Conservation (phyloP, 2,888 invertebrate species). For the Zootermopsis nevadensis region DNA sequence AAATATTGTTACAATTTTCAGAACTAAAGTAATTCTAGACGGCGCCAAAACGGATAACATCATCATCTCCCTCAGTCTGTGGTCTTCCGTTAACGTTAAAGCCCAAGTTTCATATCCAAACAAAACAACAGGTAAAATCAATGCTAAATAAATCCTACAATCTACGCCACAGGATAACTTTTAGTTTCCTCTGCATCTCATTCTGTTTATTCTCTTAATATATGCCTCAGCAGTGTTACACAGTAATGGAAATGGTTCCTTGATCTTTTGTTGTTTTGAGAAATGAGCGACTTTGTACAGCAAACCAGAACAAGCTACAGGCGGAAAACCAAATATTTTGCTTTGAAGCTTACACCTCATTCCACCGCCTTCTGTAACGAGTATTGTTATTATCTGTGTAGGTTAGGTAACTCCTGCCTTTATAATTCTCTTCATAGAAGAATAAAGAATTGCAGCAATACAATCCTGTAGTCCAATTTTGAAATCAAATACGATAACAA, state of each 20-base stretch:
- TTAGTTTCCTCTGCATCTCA: no score
- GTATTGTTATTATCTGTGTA: neutral
- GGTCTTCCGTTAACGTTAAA: no score
- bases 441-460: neutral
- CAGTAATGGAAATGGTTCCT: neutral
- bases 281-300: neutral
- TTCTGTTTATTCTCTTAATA: no score
- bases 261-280: slow-evolving; percentile 6
- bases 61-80: no score
- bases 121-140: no score
- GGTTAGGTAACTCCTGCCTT: neutral
- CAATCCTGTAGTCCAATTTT: neutral
- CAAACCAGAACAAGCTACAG: neutral
- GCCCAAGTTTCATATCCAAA: no score
- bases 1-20: no score
- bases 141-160: no score
- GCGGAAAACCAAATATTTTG: neutral
- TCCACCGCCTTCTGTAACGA: neutral
- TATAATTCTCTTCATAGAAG: neutral
- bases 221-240: no score
- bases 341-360: neutral
- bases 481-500: slow-evolving; percentile 6
- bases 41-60: no score
- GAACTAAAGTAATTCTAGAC: no score
- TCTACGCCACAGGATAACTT: no score